Evolutionary conservation across 2,113 vertebrate genomes (phyloP), one percentile per base, ranked within the genome.

Genomic region (Nerophis ophidion): DNA sequence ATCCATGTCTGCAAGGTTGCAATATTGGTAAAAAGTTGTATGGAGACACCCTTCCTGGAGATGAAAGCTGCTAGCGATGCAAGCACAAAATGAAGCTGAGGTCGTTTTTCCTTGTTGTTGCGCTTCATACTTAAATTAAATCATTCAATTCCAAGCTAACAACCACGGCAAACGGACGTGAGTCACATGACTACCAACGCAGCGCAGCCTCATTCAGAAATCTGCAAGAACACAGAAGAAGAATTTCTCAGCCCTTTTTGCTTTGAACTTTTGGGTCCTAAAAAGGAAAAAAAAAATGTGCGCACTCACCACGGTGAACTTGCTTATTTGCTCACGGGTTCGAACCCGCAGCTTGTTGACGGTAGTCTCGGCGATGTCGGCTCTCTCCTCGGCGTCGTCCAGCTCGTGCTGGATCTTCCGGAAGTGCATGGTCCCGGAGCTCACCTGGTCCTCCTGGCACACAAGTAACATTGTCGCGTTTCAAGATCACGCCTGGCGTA

Each of bases 361-460:
- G 61, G 93, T 91, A 0, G 86, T 89, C 82, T 97, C 94, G 0
- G 94, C 95, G 0, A 93, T 91, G 75, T 95, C 94, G 0, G 93
- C 94, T 0, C 94, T 86, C 34, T 97, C 93, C 81, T 94, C 93
- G 0, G 94, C 94, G 0, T 94, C 93, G 0, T 98, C 94, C 79
- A 98, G 83, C 51, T 97, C 93, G 0, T 96, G 93, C 75, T 96
- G 93, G 40, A 92, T 83, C 78, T 95, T 97, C 70, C 92, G 90
- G 74, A 91, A 94, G 68, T 93, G 94, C 46, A 87, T 82, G 54
- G 91, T 35, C 72, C 88, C 93, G 75, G 86, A 89, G 89, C 87
- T 94, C 75, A 91, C 91, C 68, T 95, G 93, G 77, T 93, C 93
- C 80, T 98, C 95, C 93, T 97, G 79, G 49, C 65, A 54, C 35